A percentile compares a stretch with the other conserved stretches of the same genome.
Evolutionary conservation across 2,797 vertebrate genomes (phyloP).

Genomic region (Sylvia borin): DNA sequence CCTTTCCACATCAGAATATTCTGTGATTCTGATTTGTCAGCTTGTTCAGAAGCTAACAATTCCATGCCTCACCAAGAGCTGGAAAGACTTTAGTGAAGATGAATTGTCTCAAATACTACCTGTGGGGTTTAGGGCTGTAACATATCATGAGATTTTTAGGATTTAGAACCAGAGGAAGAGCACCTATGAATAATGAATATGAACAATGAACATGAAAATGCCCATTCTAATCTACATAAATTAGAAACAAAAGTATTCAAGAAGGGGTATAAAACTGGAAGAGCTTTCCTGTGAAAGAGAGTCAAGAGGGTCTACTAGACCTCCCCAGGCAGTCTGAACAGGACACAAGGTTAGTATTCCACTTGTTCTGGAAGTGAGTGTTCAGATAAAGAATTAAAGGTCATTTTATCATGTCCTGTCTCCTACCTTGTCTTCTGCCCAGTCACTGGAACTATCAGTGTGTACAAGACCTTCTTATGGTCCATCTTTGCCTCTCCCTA

Average conservation of each 20-base stretch:
- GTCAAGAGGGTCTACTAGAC: neutral
- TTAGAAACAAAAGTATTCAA: neutral
- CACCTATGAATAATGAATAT: neutral
- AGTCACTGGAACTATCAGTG: neutral
- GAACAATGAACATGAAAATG: too few relatives aligned
- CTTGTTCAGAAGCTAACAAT: neutral
- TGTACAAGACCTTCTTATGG: neutral
- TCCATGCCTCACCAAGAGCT: neutral
- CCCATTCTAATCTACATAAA: neutral
- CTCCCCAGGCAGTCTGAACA: neutral
- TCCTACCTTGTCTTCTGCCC: neutral
- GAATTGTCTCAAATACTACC: neutral
- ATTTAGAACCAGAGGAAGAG: neutral
- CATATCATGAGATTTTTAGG: neutral
- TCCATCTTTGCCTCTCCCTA: neutral
- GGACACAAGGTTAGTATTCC: neutral
- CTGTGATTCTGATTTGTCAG: neutral
- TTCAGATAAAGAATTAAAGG: neutral
- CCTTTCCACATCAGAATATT: neutral
- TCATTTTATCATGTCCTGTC: neutral
- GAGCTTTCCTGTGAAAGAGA: neutral
- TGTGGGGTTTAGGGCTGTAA: neutral
- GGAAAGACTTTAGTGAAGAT: neutral
- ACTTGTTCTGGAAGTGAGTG: rapidly evolving
- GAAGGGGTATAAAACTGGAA: neutral